A percentile compares a stretch with the other conserved stretches of the same genome.
phyloP scores from a whole-genome alignment of 2,797 vertebrate genomes.

The Betta splendens region DNA sequence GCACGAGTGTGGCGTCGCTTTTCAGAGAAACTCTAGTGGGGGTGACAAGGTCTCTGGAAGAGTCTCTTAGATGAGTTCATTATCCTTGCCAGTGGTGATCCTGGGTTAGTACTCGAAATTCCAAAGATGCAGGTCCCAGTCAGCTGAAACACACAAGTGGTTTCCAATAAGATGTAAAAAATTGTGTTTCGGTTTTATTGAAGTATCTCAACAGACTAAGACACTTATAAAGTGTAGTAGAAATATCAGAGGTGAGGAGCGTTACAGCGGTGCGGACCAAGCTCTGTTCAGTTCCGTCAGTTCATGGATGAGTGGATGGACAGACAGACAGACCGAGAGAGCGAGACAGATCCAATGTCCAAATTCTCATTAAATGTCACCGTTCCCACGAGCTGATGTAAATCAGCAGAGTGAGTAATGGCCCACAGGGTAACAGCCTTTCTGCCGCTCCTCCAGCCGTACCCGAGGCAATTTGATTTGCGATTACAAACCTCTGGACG shows the following conservation, averaged over 20 bases:
- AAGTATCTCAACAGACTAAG: slow-evolving; percentile 75
- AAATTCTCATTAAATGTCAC: slow-evolving; percentile 14
- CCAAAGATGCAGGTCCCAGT: slow-evolving; percentile 51
- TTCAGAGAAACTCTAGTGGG: slow-evolving; percentile 21
- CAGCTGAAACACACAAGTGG: slow-evolving; percentile 63
- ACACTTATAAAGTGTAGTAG: slow-evolving; percentile 80
- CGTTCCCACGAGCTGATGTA: slow-evolving; percentile 25
- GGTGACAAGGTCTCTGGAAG: slow-evolving; percentile 41
- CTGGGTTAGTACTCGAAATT: slow-evolving; percentile 53
- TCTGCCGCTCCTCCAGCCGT: slow-evolving; percentile 27
- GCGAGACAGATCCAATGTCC: not conserved
- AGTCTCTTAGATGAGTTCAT: slow-evolving; percentile 27
- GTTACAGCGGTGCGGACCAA: slow-evolving; percentile 67
- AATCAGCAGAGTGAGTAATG: slow-evolving; percentile 29
- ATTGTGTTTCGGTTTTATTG: slow-evolving; percentile 77
- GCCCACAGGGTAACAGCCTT: slow-evolving; percentile 21
- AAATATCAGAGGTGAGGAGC: slow-evolving; percentile 75
- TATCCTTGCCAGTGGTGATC: slow-evolving; percentile 45
- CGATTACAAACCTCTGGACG: slow-evolving; percentile 50
- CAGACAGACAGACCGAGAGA: no score
- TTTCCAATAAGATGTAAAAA: slow-evolving; percentile 74
- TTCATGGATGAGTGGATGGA: slow-evolving; percentile 25
- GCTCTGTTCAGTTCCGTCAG: slow-evolving; percentile 69
- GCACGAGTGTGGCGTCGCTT: not conserved
- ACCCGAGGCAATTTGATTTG: slow-evolving; percentile 28